phyloP scores from a whole-genome alignment of 2,888 invertebrate genomes.

The Tetragonula carbonaria region DNA sequence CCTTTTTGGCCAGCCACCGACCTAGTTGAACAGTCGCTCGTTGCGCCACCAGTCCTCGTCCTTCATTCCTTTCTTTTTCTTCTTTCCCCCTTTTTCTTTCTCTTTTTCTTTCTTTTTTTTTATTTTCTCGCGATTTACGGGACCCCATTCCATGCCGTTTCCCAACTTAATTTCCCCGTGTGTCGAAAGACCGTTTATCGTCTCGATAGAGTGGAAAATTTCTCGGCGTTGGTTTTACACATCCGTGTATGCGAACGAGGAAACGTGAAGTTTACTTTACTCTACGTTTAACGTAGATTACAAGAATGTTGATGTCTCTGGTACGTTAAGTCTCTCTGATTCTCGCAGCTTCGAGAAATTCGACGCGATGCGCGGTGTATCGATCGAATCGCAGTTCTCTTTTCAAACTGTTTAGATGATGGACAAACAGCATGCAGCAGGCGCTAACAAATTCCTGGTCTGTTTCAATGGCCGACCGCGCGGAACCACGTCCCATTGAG shows the following conservation, averaged over 20 bases:
- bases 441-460: slow-evolving; percentile 79
- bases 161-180: slow-evolving; percentile 50
- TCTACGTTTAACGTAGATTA: too few relatives aligned
- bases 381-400: not conserved
- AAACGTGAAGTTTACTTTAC: too few relatives aligned
- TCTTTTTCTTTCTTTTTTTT: slow-evolving; percentile 6
- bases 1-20: slow-evolving; percentile 70
- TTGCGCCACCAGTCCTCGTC: slow-evolving; percentile 6
- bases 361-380: not conserved
- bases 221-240: not conserved
- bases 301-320: too few relatives aligned
- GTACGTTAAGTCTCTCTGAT: too few relatives aligned
- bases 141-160: slow-evolving; percentile 18
- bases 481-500: not conserved
- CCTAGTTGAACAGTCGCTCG: slow-evolving; percentile 60
- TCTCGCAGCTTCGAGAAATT: not conserved
- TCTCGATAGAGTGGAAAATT: not conserved
- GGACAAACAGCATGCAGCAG: slow-evolving; percentile 66
- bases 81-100: not conserved
- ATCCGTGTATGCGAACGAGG: too few relatives aligned
- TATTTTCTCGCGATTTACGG: slow-evolving; percentile 43
- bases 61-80: not conserved
- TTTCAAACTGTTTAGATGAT: slow-evolving; percentile 7
- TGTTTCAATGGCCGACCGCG: slow-evolving; percentile 52
- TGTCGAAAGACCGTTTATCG: slow-evolving; percentile 2